phyloP scores from a whole-genome alignment of 1,140 invertebrate genomes.

The Drosophila miranda region DNA sequence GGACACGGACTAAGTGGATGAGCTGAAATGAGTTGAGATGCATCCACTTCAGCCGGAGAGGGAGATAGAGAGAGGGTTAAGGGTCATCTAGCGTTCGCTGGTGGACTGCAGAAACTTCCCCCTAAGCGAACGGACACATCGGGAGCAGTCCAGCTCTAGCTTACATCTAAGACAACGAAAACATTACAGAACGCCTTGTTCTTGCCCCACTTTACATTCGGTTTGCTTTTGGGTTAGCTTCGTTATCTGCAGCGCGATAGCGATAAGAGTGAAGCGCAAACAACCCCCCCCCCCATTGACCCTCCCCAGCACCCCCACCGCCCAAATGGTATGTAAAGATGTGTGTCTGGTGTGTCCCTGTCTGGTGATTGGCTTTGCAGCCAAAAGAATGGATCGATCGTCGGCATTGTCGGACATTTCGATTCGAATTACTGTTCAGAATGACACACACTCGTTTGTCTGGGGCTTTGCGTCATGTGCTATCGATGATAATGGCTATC shows the following conservation, averaged over 20 bases:
- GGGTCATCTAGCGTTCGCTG: too few relatives aligned
- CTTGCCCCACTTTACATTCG: constrained; percentile 36
- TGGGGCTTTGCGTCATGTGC: too few relatives aligned
- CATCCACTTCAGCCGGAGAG: neutral
- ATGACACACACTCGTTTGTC: too few relatives aligned
- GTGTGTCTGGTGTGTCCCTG: neutral
- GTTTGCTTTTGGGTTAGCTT: constrained; percentile 30
- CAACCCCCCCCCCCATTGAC: constrained; percentile 10
- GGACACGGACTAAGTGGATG: constrained; percentile 26
- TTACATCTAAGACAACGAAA: constrained; percentile 24
- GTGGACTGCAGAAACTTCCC: too few relatives aligned
- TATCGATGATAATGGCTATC: too few relatives aligned
- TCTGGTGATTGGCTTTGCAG: neutral
- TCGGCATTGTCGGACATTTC: too few relatives aligned
- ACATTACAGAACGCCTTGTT: constrained; percentile 22
- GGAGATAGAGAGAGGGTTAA: neutral
- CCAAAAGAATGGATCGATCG: too few relatives aligned
- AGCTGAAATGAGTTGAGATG: constrained; percentile 24
- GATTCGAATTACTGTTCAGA: too few relatives aligned
- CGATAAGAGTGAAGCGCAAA: constrained; percentile 50
- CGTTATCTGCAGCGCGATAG: constrained; percentile 22
- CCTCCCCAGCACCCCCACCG: too few relatives aligned
- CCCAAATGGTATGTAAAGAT: too few relatives aligned
- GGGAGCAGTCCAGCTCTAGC: too few relatives aligned
- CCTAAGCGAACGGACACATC: too few relatives aligned